phyloP scores from a whole-genome alignment of 2,888 invertebrate species.

The Hirtodrosophila histrioides region DNA sequence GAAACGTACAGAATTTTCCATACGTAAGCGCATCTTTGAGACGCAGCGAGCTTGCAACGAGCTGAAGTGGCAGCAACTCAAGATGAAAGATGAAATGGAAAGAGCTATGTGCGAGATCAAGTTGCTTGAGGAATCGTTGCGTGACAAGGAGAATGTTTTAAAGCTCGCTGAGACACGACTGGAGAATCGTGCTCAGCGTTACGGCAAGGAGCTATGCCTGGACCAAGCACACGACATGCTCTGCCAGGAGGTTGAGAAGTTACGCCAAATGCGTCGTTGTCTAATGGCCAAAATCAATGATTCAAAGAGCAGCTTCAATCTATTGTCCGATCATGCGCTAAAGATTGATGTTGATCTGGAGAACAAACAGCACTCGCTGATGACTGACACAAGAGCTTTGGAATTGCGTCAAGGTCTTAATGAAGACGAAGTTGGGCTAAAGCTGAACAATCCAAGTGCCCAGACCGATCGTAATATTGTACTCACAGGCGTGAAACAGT shows the following conservation, averaged over 20 bases:
- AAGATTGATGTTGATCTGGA: conserved; percentile 88
- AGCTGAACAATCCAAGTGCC: conserved; percentile 83
- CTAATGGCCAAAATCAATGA: conserved; percentile 89
- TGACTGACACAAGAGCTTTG: conserved; percentile 90
- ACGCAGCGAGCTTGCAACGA: conserved; percentile 93
- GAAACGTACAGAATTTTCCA: conserved; percentile 92
- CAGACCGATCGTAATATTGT: conserved; percentile 90
- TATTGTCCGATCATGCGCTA: conserved; percentile 89
- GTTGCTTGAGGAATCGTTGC: conserved; percentile 89
- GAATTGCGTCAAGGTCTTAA: conserved; percentile 88
- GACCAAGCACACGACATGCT: conserved; percentile 91
- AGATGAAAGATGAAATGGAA: conserved; percentile 93
- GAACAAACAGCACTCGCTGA: conserved; percentile 91
- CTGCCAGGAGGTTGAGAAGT: conserved; percentile 89
- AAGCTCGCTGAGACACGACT: conserved; percentile 95
- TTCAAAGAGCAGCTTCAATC: conserved; percentile 89
- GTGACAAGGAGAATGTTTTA: conserved; percentile 90
- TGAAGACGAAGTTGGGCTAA: conserved; percentile 70
- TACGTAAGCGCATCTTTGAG: conserved; percentile 94
- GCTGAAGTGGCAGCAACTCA: conserved; percentile 92
- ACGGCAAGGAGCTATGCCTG: conserved; percentile 90
- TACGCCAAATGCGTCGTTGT: conserved; percentile 88
- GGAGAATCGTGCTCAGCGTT: conserved; percentile 92
- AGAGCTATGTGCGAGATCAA: conserved; percentile 90
- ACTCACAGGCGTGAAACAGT: conserved; percentile 89